Base-by-base conservation (phyloP, 2,888 invertebrate species). In the Hermaeophaga mercurialis region DNA sequence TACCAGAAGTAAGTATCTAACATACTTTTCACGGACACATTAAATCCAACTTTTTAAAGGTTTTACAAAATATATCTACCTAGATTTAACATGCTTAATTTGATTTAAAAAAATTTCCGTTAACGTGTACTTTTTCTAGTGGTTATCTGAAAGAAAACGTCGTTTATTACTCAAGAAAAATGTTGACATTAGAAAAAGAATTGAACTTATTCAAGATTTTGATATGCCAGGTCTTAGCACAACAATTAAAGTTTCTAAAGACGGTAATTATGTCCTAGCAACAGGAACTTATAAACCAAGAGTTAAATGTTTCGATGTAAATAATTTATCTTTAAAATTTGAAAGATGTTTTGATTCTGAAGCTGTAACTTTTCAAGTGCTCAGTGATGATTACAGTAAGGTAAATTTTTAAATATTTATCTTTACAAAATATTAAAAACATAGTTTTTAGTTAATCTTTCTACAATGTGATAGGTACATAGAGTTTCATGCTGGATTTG, bases 171-270 rank as follows among this genome's bases (percentile, higher is more conserved):
- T 91, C 47, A 92, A 93, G 76, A 93, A 93, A 78, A 90, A 95
- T 86, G 87, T 90, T 31, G 96, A 96, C 74, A 82, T 97, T 43
- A 83, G 95, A 65, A 84, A 91, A 66, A 84, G 96, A 72, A 94
- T 99, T 68, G 94, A 98, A 78, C 85, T 99, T 34, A 93, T 99
- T 64, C 99, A 99, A 79, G 99, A 99, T 74, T 99, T 99, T 82
- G 94, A 96, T 68, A 99, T 99, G 99, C 98, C 99, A 18, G 94
- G 89, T 44, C 85, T 98, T 0, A 95, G 96, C 72, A 90, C 89
- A 12, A 86, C 86, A 47, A 83, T 99, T 17, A 83, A 86, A 70
- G 84, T 94, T 62, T 92, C 97, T 6, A 88, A 85, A 66, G 97
- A 99, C 82, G 91, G 93, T 12, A 90, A 96, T 64, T 96, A 91